Evolutionary conservation across 2,113 vertebrate genomes (phyloP), one percentile per base, ranked within the genome.

Genomic region (Uropsilus gracilis): DNA sequence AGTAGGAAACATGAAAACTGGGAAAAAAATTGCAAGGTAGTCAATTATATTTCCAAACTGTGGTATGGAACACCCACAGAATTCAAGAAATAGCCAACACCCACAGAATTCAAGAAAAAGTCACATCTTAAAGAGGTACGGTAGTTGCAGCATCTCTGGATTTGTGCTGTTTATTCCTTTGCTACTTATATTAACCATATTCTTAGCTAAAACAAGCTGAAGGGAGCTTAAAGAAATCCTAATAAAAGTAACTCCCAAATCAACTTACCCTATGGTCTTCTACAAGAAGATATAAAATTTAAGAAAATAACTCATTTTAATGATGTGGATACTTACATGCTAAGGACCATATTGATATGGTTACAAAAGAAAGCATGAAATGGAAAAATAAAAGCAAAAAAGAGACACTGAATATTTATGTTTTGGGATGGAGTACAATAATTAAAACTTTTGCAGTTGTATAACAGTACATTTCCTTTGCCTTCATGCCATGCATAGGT

Each of bases 11-110:
- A 59, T 64, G 24, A 86, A 59, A 96, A 53, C 39, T 50, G 16
- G 17, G 44, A 44, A 68, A 37, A 73, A 73, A 84, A 78, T 28
- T 1, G 69, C 78, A 85, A 91, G 30, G 34, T 37, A 37, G 37
- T 26, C 57, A 78, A 34, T 95, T 94, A 75, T 73, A 82, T 64
- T 91, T 95, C 61, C 66, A 46, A 72, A 50, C 17, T 32, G 12
- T 90, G 30, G 3, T 34, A 16, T 64, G 32, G 44, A 39, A 14
- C 0, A 37, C 8, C n/a, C 53, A 24, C n/a, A 48, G 30, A 39
- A 76, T 66, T 68, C 44, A 64, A 87, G 90, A 90, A 89, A 91
- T 86, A 44, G 32, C 22, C 30, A 39, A 14, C 0, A 37, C 8
- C n/a, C 53, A 24, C n/a, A 48, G 30, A 39, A 76, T 66, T 68